Evolutionary conservation across 2,888 invertebrate species (phyloP), one percentile per base, ranked within the genome.

Genomic region (Lasioglossum oenotherae): DNA sequence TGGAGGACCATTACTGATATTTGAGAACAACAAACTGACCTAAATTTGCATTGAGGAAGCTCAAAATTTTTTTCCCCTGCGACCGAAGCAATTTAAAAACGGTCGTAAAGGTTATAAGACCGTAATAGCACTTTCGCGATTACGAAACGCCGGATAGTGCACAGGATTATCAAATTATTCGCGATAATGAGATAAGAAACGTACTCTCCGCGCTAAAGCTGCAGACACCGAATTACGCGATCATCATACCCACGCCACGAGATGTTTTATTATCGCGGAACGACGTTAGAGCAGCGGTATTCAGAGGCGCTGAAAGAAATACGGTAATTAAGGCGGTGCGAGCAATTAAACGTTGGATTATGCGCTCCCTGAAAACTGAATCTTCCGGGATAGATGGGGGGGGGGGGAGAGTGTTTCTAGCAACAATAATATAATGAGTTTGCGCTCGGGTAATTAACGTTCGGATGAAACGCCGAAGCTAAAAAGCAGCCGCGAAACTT

Each of bases 261-360:
- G 38, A 23, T 71, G 38, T 38, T 38, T 71, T 27, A 57, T 69
- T 46, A 72, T 31, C 19, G 31, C 31, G 64, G 8, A 19, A 31
- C 31, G 64, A 64, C 64, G 64, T 64, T 19, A 19, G 64, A 35
- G 67, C 35, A 49, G 46, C 76, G n/a, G 35, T n/a, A 49, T 77
- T 77, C 67, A 27, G 8, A 12, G n/a, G n/a, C 35, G 44, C 19
- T 78, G 46, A 69, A 78, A 69, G 69, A 38, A 78, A 49, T 14
- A 6, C 49, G 31, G 77, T 67, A 78, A 78, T 69, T 69, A 69
- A 77, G 69, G 77, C 35, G 14, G 46, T 31, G 67, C 46, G n/a
- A 77, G 77, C 77, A 77, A 77, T 77, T 78, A 69, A 46, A 78
- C 16, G 16, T 31, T 69, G 67, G 44, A 46, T 69, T 78, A 69